phyloP scores from a whole-genome alignment of 2,888 invertebrate species.

The Agrotis puta region DNA sequence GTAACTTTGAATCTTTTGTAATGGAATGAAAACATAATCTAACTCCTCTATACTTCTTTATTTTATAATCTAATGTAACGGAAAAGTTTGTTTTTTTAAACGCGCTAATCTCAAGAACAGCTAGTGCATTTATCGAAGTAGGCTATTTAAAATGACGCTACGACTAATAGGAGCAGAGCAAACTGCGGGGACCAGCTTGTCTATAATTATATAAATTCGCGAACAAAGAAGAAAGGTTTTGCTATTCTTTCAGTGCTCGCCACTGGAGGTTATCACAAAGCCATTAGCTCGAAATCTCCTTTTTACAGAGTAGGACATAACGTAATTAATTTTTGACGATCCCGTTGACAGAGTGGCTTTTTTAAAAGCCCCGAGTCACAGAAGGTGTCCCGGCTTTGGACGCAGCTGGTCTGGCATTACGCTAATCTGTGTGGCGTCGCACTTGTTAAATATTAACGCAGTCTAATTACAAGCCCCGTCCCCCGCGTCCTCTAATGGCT shows the following conservation, averaged over 20 bases:
- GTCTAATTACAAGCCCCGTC: constrained; percentile 87
- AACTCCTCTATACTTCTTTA: no score
- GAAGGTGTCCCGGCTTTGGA: constrained; percentile 81
- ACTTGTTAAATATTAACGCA: constrained; percentile 91
- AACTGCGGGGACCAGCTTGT: no score
- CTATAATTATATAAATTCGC: no score
- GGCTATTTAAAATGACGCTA: no score
- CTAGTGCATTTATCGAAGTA: no score
- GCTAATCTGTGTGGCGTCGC: constrained; percentile 87
- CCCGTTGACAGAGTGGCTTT: constrained; percentile 84
- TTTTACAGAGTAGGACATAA: constrained; percentile 74
- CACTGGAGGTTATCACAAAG: constrained; percentile 73
- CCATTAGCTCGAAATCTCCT: constrained; percentile 78
- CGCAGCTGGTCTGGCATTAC: constrained; percentile 84
- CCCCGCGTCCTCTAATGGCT: constrained; percentile 87
- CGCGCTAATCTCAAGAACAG: no score
- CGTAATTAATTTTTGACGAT: constrained; percentile 88
- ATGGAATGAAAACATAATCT: constrained; percentile 74
- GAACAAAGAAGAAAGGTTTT: constrained; percentile 15
- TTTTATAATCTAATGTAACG: no score
- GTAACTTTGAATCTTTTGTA: constrained; percentile 59
- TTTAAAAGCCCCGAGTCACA: constrained; percentile 82
- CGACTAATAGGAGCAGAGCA: no score
- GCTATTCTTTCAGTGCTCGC: constrained; percentile 19
- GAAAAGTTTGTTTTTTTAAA: no score